phyloP scores from a whole-genome alignment of 2,888 invertebrate species.

The Sinotaia quadrata region DNA sequence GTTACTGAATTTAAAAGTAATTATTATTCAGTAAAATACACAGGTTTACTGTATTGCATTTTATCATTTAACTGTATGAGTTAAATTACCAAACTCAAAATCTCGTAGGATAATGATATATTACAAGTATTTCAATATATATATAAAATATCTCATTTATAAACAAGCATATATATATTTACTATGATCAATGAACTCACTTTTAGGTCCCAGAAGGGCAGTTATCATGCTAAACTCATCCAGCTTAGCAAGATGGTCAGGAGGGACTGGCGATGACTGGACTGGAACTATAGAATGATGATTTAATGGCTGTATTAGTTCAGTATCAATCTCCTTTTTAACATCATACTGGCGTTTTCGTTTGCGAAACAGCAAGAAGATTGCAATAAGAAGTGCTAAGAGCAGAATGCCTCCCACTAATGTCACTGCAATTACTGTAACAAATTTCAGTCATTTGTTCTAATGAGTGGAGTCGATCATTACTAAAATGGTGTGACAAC shows the following conservation, averaged over 20 bases:
- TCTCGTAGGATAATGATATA: too few species aligned
- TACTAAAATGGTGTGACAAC: too few species aligned
- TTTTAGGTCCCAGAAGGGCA: conserved; percentile 51
- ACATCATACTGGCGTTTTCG: conserved; percentile 45
- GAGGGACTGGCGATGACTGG: conserved; percentile 32
- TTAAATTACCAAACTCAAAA: too few species aligned
- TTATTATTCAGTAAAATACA: too few species aligned
- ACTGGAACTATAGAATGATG: conserved; percentile 26
- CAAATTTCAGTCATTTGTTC: too few species aligned
- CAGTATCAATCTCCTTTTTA: conserved; percentile 51
- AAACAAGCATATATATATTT: background rate
- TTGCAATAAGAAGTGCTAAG: conserved; percentile 52
- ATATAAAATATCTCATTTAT: background rate
- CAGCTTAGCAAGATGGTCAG: conserved; percentile 58
- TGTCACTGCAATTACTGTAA: conserved; percentile 54
- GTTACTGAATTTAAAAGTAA: too few species aligned
- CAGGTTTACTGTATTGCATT: too few species aligned
- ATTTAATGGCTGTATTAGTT: conserved; percentile 57
- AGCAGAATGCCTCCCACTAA: conserved; percentile 52
- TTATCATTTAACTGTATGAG: too few species aligned
- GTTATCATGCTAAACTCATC: conserved; percentile 67
- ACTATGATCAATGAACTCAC: conserved; percentile 38
- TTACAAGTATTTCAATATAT: too few species aligned
- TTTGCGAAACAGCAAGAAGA: conserved; percentile 50
- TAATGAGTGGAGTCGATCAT: too few species aligned